A percentile compares a stretch with the other conserved stretches of the same genome.
Conservation (phyloP, 1,140 invertebrate species). For the Aphaenogaster floridana region DNA sequence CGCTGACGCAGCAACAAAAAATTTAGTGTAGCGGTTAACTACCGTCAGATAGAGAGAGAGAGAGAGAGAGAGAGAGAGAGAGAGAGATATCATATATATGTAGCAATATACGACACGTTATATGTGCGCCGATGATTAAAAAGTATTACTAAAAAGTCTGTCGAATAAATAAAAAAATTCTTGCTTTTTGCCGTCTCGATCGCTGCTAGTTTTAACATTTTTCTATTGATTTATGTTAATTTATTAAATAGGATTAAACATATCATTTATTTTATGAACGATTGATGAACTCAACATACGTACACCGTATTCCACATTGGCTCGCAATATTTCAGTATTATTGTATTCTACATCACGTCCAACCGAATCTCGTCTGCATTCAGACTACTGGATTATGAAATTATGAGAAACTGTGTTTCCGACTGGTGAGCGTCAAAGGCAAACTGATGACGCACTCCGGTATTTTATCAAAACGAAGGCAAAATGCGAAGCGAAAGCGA, state of each 20-base stretch:
- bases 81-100: not conserved
- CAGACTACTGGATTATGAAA: slow-evolving; percentile 52
- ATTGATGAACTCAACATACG: not conserved
- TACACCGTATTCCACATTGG: not conserved
- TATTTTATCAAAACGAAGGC: slow-evolving; percentile 60
- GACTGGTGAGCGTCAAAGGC: slow-evolving; percentile 45
- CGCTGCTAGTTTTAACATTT: not conserved
- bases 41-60: not conserved
- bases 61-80: not conserved
- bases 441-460: slow-evolving; percentile 48
- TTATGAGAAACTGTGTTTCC: slow-evolving; percentile 54
- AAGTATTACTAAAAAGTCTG: not conserved
- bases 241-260: slow-evolving; percentile 1
- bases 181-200: not conserved
- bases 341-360: slow-evolving; percentile 19
- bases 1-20: slow-evolving; percentile 50
- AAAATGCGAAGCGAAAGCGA: slow-evolving; percentile 57
- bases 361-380: slow-evolving; percentile 15
- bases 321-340: slow-evolving; percentile 25
- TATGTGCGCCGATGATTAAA: not conserved
- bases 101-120: not conserved
- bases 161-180: not conserved
- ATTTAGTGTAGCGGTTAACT: slow-evolving; percentile 28
- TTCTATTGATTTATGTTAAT: slow-evolving; percentile 12
- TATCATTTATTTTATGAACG: not conserved